These are phyloP conservation scores for Rana temporaria DNA, from an alignment of 2,113 vertebrate species.

Conservation along the genomic window DNA sequence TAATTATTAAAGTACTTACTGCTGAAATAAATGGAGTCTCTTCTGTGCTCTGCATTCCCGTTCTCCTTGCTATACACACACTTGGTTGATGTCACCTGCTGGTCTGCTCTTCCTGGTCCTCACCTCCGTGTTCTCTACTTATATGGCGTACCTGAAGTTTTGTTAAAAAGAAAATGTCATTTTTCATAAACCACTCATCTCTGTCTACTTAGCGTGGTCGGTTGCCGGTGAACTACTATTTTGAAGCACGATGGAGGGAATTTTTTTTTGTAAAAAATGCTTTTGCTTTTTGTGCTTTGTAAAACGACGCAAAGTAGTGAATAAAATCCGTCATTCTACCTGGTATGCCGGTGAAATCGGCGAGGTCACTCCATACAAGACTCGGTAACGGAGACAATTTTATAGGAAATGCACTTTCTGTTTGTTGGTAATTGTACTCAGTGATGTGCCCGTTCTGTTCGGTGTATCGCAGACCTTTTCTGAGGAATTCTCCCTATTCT, in stretches of 20 bases:
- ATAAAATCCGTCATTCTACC: background rate
- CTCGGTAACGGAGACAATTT: background rate
- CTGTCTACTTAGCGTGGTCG: background rate
- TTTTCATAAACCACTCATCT: too few species aligned
- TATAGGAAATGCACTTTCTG: background rate
- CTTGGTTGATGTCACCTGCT: too few species aligned
- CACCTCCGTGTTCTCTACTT: too few species aligned
- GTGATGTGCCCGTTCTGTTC: background rate
- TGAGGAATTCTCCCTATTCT: background rate
- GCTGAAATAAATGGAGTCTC: too few species aligned
- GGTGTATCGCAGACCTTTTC: background rate
- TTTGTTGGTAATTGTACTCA: background rate
- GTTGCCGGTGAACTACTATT: background rate
- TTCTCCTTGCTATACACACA: too few species aligned
- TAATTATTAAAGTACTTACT: too few species aligned
- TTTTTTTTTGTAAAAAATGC: background rate
- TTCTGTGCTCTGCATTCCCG: too few species aligned
- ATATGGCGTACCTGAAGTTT: too few species aligned
- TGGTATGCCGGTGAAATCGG: background rate
- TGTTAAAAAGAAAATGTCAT: too few species aligned
- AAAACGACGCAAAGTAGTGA: too few species aligned
- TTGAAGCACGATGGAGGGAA: background rate
- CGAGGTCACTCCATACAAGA: background rate
- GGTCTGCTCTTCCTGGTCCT: too few species aligned
- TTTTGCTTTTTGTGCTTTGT: background rate